Evolutionary conservation across 2,113 vertebrate genomes (phyloP), one percentile per base, ranked within the genome.

Genomic region (Elephas maximus): DNA sequence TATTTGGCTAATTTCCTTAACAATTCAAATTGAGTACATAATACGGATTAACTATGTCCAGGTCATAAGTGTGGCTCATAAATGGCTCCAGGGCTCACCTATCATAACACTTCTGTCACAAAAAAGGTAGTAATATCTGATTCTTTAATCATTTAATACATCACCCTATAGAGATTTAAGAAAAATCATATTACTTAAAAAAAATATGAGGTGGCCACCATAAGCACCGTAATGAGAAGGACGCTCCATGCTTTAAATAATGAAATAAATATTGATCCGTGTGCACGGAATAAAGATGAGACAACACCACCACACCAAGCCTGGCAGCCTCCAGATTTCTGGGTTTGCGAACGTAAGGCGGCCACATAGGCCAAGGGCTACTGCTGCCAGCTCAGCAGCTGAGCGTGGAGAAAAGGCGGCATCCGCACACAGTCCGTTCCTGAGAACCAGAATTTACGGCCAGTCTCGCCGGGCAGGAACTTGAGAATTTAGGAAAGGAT

Each of bases 321-420:
- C 88, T 65, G 92, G 91, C 93, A 45, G 71, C n/a, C 91, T 90
- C 84, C 73, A 79, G 94, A 92, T 90, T 26, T 60, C 48, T 88
- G 28, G 62, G 69, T 84, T 95, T 90, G 88, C 48, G 80, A 96
- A 91, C n/a, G 2, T 23, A 80, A 85, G 71, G 95, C 53, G 8
- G 85, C 90, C 88, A 95, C 88, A 92, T 3, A 92, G 78, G 95
- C 85, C 97, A 79, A 45, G 83, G 85, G 80, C 60, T 44, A 79
- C 82, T 89, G 87, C 83, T 95, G 98, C 96, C 97, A 98, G 76
- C 96, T 97, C 97, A 98, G 96, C 96, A 97, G 80, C 45, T 87
- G 93, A 80, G 86, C 82, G 24, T 45, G 69, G 74, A 87, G 91
- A 95, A 95, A 91, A 97, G 93, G 89, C 65, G 76, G 94, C 74